Base-by-base conservation (phyloP, 2,888 invertebrate genomes). In the Cerastoderma edule region DNA sequence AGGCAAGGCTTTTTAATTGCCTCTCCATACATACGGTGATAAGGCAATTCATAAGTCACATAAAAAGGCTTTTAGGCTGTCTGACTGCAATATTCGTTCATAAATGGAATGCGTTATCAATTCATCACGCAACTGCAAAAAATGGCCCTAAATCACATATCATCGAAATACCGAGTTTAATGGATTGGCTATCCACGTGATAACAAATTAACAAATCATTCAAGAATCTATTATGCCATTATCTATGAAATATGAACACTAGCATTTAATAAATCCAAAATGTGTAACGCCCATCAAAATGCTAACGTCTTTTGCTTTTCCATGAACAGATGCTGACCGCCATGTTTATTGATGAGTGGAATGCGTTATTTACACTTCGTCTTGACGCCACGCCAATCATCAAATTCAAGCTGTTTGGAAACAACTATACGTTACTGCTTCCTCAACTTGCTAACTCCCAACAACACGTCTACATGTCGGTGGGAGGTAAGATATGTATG, bases 311-410 rank as follows among this genome's bases (percentile, higher is more conserved):
- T 53, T 53, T 53, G 22, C 6, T 16, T 16, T 56, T 57, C 16
- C 16, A 3, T 22, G 22, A 28, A n/a, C 63, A 76, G 72, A 57
- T 69, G 2, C 33, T 72, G 0, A 60, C 65, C 24, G 65, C 65
- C 2, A 65, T 72, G 48, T 76, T 65, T 48, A 60, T 67, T 4
- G 76, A 72, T 19, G 72, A 76, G 30, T 76, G 76, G 76, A 72
- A 63, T 16, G 60, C 35, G 0, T 33, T 60, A 16, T 35, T 71
- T 2, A 67, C 16, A 2, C n/a, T 48, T 13, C 30, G 60, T n/a
- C 28, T 64, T 16, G 32, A 39, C 13, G 44, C 28, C 16, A 48
- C 75, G 16, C 71, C 67, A 8, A 46, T 48, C 6, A 39, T 75
- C 19, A 60, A 67, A 27, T 63, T 75, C 19, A 56, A 46, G 46